Base-by-base conservation (phyloP, 2,797 vertebrate genomes). In the Uromys caudimaculatus region DNA sequence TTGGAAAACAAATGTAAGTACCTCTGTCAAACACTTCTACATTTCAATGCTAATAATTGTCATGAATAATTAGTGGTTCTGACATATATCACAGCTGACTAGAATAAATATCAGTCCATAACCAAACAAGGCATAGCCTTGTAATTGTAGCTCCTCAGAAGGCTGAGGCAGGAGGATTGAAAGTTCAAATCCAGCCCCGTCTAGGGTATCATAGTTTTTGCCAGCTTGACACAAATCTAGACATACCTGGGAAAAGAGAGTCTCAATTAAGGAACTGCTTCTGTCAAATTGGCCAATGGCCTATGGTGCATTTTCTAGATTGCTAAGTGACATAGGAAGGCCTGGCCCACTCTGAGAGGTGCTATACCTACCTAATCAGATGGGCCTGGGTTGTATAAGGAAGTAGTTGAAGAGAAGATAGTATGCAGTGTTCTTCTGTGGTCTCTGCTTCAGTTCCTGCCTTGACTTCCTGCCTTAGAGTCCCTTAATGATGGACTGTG, bases 51-150 rank as follows among this genome's bases (percentile, higher is more conserved):
- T 88, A 78, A 71, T 73, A 90, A 24, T 58, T 90, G 21, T 73
- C 17, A 50, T 83, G n/a, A 93, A 38, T 89, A 79, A 87, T 62
- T 75, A 89, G 38, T 94, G 58, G 52, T 86, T 95, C 90, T 95
- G 27, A 92, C 82, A 73, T 85, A 86, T 11, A 1, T 94, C 64
- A 84, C 82, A 90, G 89, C 16, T 50, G 14, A 88, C 32, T 75
- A 23, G 52, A 95, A 77, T 64, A 83, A 94, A 77, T 56, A 35
- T 44, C n/a, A 3, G 17, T 89, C 10, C n/a, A 7, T 58, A 44
- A 29, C 27, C 52, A 75, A 41, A 12, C 69, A 29, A 13, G 10
- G 17, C 16, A 44, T 27, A 89, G 38, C 16, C 27, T 73, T 75
- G 38, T 75, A 58, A 44, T 89, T 27, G 21, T 44, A 75, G 54